Base-by-base conservation (phyloP, 2,888 invertebrate genomes). In the Netelia virgata region DNA sequence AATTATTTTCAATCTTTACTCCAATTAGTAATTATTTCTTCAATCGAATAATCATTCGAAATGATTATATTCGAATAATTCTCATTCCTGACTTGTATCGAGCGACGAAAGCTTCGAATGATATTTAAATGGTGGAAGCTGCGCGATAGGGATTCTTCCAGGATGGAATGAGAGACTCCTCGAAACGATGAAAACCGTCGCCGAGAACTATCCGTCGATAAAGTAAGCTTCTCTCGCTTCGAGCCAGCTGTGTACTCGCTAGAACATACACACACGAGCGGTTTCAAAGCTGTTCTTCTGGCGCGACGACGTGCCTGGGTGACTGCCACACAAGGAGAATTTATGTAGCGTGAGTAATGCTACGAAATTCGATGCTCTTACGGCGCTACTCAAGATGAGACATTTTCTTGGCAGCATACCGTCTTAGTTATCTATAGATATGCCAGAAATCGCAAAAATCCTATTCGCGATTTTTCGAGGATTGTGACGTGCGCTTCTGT, bases 341-440 rank as follows among this genome's bases (percentile, higher is more conserved):
- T 86, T 86, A 86, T 86, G 86, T 84, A 82, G 64, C 81, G 82
- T 75, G 70, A 84, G 82, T 78, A 86, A 83, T 53, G 66, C 83
- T 70, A 66, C 86, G 74, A 84, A 86, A 86, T 84, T 84, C 84
- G 81, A 84, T 86, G 86, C 84, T 82, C 76, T 75, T 57, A 63
- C 75, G 20, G 66, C 18, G 66, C 78, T 78, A 75, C 75, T 80
- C 75, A 50, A 64, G 82, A 82, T 78, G 79, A 77, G 77, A 82
- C 82, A 68, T 50, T 66, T 70, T 82, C 66, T 57, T 69, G 82
- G 76, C 76, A 81, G 64, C 68, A 59, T 41, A 73, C 61, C 68
- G 55, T 73, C 63, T 69, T 73, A 78, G 55, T 41, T 55, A 41
- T 23, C 57, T 66, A 66, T 72, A 61, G 61, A 23, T 16, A 61